Base-by-base conservation (phyloP, 2,797 vertebrate species). In the Diceros bicornis region DNA sequence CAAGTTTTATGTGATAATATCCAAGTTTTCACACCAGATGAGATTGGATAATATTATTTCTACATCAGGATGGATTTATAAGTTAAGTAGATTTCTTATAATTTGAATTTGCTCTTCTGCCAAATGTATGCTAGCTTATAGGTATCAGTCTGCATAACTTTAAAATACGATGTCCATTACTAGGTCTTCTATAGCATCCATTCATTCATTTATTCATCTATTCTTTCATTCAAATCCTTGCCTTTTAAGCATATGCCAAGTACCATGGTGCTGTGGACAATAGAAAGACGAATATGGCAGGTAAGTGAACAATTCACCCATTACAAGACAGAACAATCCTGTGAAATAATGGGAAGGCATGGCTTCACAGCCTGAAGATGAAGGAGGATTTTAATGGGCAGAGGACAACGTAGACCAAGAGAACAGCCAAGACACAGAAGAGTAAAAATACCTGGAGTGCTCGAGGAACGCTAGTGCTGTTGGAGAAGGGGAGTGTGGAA, bases 1-100 rank as follows among this genome's bases (percentile, higher is more conserved):
- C 41, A 91, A 89, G 27, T 93, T 96, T 89, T 95, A 84, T 71
- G 57, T 86, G 64, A 62, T 91, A 79, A 79, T 91, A 52, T 95
- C 11, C 20, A 89, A 34, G 4, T 69, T 71, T 93, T 89, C 14
- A 87, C 2, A 74, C 21, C 41, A 52, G 81, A 71, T 97, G 90
- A 84, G 16, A 2, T 62, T 87, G 44, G 37, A 79, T 95, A 87
- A 77, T 87, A 93, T 72, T 44, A 69, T 93, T 90, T 81, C 25
- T 92, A 18, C 13, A 44, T 71, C 71, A 93, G 44, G 68, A 72
- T 81, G n/a, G 52, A 95, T 88, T 84, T 86, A 78, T 61, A 59
- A 93, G 6, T n/a, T 66, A 75, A 2, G 7, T 74, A 47, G 47
- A 77, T 79, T 95, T 97, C 37, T 90, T 64, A 32, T 74, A 7